These are phyloP conservation scores for Lagopus muta DNA, from an alignment of 2,113 vertebrate species.

Conservation along the genomic window DNA sequence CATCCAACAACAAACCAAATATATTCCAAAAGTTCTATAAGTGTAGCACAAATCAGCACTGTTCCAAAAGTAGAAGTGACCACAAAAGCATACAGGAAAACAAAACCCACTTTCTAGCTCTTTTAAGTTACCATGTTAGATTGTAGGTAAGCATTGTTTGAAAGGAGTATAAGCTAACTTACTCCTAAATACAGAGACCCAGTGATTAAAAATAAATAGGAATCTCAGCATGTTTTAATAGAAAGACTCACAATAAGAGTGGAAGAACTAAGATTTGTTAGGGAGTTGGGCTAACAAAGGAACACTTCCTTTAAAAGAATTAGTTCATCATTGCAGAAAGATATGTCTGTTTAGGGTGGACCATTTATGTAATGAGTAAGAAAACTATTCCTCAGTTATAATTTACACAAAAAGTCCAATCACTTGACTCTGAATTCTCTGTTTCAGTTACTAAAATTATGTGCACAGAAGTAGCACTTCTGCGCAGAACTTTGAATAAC, in stretches of 20 bases:
- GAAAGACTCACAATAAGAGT: not conserved
- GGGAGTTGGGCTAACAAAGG: not conserved
- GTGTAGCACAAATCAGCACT: not conserved
- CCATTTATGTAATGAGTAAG: not conserved
- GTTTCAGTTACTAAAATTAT: not conserved
- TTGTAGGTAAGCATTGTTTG: not conserved
- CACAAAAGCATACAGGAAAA: not conserved
- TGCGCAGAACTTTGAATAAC: not conserved
- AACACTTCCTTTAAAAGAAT: not conserved
- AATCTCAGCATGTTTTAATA: not conserved
- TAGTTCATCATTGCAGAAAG: not conserved
- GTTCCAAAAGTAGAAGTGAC: not conserved
- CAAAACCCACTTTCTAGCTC: not conserved
- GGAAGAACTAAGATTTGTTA: not conserved
- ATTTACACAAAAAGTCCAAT: not conserved
- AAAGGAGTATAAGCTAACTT: not conserved
- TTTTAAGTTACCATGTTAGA: not conserved
- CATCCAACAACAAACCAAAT: not conserved
- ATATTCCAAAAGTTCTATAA: not conserved
- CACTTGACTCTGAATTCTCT: not conserved
- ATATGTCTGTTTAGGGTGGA: not conserved
- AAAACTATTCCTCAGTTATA: not conserved
- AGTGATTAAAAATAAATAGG: not conserved
- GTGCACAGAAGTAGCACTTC: not conserved
- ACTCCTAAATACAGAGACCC: not conserved